These are phyloP conservation scores for Porphyrio hochstetteri DNA, from an alignment of 2,113 vertebrate genomes.

Conservation along the genomic window DNA sequence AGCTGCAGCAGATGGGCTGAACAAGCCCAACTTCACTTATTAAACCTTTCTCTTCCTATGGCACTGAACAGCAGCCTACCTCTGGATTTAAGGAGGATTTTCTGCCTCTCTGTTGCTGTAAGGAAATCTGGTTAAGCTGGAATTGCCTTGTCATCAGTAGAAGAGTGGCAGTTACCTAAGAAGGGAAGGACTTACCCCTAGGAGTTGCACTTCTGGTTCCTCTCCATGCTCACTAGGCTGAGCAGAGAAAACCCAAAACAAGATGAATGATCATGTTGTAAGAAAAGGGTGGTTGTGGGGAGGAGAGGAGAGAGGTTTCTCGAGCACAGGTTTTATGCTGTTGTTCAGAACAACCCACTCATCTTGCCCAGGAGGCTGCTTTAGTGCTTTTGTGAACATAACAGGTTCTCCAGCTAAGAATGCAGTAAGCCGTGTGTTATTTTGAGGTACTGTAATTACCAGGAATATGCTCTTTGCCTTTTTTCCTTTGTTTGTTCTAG, in stretches of 20 bases:
- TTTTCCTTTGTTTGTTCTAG: not conserved
- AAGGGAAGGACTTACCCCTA: not conserved
- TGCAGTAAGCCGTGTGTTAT: not conserved
- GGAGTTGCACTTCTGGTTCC: slow-evolving; percentile 13
- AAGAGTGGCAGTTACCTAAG: not conserved
- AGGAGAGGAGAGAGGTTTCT: not conserved
- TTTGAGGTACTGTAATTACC: not conserved
- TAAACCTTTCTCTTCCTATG: not conserved
- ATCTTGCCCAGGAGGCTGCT: not conserved
- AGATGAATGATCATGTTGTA: not conserved
- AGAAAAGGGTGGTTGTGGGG: not conserved
- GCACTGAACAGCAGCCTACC: not conserved
- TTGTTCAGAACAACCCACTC: not conserved
- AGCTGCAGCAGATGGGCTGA: not conserved
- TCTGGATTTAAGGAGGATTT: slow-evolving; percentile 2
- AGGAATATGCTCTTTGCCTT: not conserved
- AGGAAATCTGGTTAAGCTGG: not conserved
- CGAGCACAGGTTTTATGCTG: not conserved
- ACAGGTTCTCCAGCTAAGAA: slow-evolving; percentile 7
- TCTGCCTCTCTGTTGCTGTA: not conserved
- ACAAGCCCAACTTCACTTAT: not conserved
- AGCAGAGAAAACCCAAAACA: slow-evolving; percentile 25
- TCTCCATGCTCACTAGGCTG: not conserved
- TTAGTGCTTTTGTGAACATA: not conserved
- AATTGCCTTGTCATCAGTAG: not conserved